Percentiles rank a stretch among this genome's conserved stretches.
Conservation (phyloP, 1,140 invertebrate genomes). For the Heliconius hermathena region DNA sequence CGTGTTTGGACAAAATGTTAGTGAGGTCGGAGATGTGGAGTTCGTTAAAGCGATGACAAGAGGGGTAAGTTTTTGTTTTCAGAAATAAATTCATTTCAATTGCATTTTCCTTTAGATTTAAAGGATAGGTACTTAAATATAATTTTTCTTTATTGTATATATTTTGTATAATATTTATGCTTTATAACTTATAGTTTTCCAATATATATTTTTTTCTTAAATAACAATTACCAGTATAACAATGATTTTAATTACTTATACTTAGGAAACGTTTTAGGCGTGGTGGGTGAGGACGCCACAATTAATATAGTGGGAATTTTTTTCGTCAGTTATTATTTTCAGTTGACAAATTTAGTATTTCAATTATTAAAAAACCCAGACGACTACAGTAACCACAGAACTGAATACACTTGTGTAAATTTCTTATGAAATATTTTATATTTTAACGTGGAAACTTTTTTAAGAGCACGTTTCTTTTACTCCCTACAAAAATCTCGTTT, state of each 20-base stretch:
- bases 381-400: neutral
- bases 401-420: neutral
- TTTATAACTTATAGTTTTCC: neutral
- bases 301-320: neutral
- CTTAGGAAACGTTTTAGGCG: neutral
- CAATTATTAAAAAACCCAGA: neutral
- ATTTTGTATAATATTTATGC: too few species aligned
- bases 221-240: too few species aligned
- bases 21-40: slow-evolving; percentile 65
- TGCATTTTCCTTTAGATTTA: neutral
- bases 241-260: neutral
- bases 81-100: neutral
- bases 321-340: too few species aligned
- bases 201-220: too few species aligned
- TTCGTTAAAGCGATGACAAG: slow-evolving; percentile 70
- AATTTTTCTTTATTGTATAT: too few species aligned
- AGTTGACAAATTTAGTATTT: too few species aligned
- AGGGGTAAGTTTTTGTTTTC: slow-evolving; percentile 54
- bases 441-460: neutral
- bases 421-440: neutral
- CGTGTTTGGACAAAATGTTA: slow-evolving; percentile 64
- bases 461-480: neutral
- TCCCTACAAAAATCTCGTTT: neutral
- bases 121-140: too few species aligned
- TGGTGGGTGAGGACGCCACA: neutral